phyloP scores from a whole-genome alignment of 2,888 invertebrate species.

The Helobdella robusta region DNA sequence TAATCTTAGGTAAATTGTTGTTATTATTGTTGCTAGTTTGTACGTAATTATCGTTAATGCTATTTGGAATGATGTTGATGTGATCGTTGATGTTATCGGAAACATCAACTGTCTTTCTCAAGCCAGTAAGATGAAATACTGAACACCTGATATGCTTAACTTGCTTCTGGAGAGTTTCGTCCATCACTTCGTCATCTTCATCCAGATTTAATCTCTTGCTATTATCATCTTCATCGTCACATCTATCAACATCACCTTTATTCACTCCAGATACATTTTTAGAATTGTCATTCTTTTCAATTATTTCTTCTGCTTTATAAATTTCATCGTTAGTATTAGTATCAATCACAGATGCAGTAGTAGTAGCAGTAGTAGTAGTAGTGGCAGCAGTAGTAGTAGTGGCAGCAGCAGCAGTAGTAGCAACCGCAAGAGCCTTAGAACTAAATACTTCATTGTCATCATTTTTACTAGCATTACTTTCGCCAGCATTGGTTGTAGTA shows the following conservation, averaged over 20 bases:
- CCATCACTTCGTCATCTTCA: background rate
- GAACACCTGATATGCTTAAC: too few species aligned
- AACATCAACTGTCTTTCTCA: background rate
- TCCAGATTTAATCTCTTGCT: background rate
- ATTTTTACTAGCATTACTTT: too few species aligned
- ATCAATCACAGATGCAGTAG: too few species aligned
- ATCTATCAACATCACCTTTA: background rate
- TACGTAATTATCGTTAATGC: background rate
- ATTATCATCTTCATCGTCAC: background rate
- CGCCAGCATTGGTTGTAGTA: too few species aligned
- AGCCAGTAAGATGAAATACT: too few species aligned
- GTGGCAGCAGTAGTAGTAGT: too few species aligned
- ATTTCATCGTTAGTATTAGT: background rate
- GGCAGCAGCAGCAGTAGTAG: too few species aligned
- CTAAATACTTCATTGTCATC: too few species aligned
- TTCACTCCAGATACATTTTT: background rate
- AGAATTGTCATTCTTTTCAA: background rate
- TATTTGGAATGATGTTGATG: background rate
- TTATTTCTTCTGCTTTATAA: background rate
- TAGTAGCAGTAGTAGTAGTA: too few species aligned
- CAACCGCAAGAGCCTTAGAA: too few species aligned
- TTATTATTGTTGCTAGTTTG: slow-evolving; percentile 5
- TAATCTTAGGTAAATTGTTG: background rate
- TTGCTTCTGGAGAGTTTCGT: too few species aligned
- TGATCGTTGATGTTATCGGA: background rate